Evolutionary conservation across 2,797 vertebrate species (phyloP), one percentile per base, ranked within the genome.

Genomic region (Varecia variegata): DNA sequence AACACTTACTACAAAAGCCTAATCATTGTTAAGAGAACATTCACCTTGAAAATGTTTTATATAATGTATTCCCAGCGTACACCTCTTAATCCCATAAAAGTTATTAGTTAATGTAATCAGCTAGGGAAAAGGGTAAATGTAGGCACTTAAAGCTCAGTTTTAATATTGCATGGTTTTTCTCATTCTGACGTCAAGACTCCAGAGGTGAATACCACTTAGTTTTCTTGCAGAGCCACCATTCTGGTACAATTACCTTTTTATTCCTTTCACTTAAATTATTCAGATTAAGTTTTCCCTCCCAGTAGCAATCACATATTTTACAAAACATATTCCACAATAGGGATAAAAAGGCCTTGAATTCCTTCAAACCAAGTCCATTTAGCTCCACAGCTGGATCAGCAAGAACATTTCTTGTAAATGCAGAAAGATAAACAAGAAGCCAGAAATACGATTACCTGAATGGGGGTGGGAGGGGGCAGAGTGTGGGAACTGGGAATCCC

Each of bases 61-160:
- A 71, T 96, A 88, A 94, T 94, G 89, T 97, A 97, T 98, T 97
- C 97, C 97, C 97, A 97, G 30, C 47, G 52, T 97, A 97, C 87
- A 95, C 88, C 93, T 84, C 91, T 73, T 97, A 98, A 97, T 96
- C 95, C 93, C 86, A 23, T 96, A 94, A 95, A 96, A 96, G 89
- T 97, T 97, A 97, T 97, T 97, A 97, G 95, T 93, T 95, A 97
- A 97, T 93, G 96, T 91, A 96, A 97, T 97, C 94, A 96, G 84
- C 97, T 89, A 50, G 96, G 96, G 95, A 95, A 95, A 97, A 96
- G 73, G 50, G 68, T 40, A 77, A 88, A 68, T 70, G 74, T 1
- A 65, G 73, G 73, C 79, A 92, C 88, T 90, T 54, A 5, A 71
- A 82, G 70, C 35, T 97, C 83, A 38, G 50, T 83, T 97, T 90